A percentile compares a stretch with the other conserved stretches of the same genome.
These are phyloP conservation scores for Elmis aenea DNA, from an alignment of 2,888 invertebrate genomes.

Conservation along the genomic window DNA sequence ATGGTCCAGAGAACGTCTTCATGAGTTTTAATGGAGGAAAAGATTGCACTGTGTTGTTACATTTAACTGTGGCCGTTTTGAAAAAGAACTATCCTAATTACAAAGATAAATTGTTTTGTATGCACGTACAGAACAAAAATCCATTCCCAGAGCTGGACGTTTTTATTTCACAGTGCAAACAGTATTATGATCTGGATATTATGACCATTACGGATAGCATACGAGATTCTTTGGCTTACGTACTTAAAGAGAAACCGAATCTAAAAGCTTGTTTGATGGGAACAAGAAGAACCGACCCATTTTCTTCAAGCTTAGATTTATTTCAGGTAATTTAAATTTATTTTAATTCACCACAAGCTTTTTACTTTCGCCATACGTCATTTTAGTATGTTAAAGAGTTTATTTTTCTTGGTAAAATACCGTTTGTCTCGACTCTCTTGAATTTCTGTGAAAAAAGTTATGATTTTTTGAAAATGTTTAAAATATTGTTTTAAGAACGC, in stretches of 20 bases:
- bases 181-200: conserved; percentile 70
- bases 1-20: conserved; percentile 71
- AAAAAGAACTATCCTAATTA: conserved; percentile 36
- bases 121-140: conserved; percentile 76
- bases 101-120: conserved; percentile 52
- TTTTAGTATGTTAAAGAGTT: neutral
- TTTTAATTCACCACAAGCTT: neutral
- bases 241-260: conserved; percentile 54
- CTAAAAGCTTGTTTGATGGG: conserved; percentile 91
- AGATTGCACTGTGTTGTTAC: conserved; percentile 91
- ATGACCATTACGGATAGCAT: conserved; percentile 64
- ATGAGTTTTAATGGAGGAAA: conserved; percentile 98
- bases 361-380: neutral
- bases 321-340: conserved; percentile 58
- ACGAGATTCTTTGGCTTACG: conserved; percentile 60
- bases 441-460: too few species aligned
- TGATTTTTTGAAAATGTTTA: too few species aligned
- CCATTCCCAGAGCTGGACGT: conserved; percentile 83
- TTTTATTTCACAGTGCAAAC: conserved; percentile 69
- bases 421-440: too few species aligned
- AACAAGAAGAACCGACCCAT: conserved; percentile 82
- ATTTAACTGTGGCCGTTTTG: conserved; percentile 57
- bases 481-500: too few species aligned
- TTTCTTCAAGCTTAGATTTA: conserved; percentile 59
- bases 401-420: too few species aligned